Evolutionary conservation across 2,113 vertebrate species (phyloP).

Genomic region (Plotosus lineatus): DNA sequence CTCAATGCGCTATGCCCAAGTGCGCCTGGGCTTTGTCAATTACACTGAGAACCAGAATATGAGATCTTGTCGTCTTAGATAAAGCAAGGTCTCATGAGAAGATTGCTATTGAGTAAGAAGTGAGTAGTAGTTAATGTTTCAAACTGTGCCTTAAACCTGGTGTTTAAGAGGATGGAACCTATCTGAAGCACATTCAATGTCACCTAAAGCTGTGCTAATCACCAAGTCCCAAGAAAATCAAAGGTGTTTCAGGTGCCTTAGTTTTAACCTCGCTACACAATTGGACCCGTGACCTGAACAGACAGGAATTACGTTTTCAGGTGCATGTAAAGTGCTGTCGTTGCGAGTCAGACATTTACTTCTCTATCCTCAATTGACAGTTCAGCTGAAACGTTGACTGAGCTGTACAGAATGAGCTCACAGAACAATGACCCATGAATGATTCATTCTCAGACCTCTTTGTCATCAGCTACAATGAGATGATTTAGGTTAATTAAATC

Average conservation of each 20-base stretch:
- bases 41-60: conserved; percentile 58
- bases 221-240: conserved; percentile 7
- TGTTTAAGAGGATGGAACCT: conserved; percentile 32
- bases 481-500: conserved; percentile 76
- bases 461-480: conserved; percentile 76
- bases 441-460: conserved; percentile 67
- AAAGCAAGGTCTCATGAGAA: conserved; percentile 63
- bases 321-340: conserved; percentile 47
- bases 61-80: conserved; percentile 69
- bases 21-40: conserved; percentile 71
- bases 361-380: conserved; percentile 54
- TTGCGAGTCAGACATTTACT: conserved; percentile 50
- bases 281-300: conserved; percentile 31
- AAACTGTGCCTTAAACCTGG: conserved; percentile 41
- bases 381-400: conserved; percentile 64
- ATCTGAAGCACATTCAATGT: conserved; percentile 7
- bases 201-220: neutral
- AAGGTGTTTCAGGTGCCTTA: neutral
- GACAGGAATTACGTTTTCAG: conserved; percentile 36
- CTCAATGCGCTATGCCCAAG: conserved; percentile 68
- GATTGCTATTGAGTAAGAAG: conserved; percentile 67
- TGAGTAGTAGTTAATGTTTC: conserved; percentile 69
- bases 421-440: conserved; percentile 73
- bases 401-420: conserved; percentile 61
- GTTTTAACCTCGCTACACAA: conserved; percentile 12